Percentiles rank a stretch among this genome's conserved stretches.
Evolutionary conservation across 2,888 invertebrate genomes (phyloP).

Genomic region (Diloba caeruleocephala): DNA sequence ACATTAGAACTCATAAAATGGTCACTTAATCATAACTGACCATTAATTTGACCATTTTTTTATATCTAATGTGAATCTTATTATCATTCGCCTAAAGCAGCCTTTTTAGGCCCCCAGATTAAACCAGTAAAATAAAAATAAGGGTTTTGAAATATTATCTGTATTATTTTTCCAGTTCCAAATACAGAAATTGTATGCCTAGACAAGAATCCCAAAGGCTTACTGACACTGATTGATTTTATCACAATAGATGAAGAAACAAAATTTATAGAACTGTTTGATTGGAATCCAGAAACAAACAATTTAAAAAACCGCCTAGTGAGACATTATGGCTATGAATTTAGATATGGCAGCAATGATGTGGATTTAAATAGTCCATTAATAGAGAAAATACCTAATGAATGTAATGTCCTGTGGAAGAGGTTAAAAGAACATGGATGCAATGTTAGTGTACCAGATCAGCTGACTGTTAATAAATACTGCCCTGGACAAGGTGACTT

Average conservation of each 20-base stretch:
- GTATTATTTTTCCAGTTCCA: constrained; percentile 77
- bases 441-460: constrained; percentile 91
- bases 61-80: too few relatives aligned
- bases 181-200: constrained; percentile 71
- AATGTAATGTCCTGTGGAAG: constrained; percentile 91
- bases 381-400: constrained; percentile 91
- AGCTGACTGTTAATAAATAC: constrained; percentile 96
- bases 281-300: constrained; percentile 78
- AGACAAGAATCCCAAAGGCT: constrained; percentile 90
- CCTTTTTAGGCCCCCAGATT: too few relatives aligned
- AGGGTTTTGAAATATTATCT: neutral
- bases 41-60: too few relatives aligned
- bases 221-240: constrained; percentile 92
- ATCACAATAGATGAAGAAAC: constrained; percentile 92
- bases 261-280: constrained; percentile 88
- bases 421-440: constrained; percentile 81
- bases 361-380: constrained; percentile 93
- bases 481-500: constrained; percentile 93
- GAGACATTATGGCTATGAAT: constrained; percentile 97
- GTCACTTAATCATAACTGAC: too few relatives aligned
- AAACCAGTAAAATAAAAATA: too few relatives aligned
- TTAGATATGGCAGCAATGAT: constrained; percentile 95
- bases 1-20: too few relatives aligned
- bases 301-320: constrained; percentile 95
- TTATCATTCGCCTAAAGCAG: too few relatives aligned